Base-by-base conservation (phyloP, 2,888 invertebrate genomes). In the Chloroclystis v-ata region DNA sequence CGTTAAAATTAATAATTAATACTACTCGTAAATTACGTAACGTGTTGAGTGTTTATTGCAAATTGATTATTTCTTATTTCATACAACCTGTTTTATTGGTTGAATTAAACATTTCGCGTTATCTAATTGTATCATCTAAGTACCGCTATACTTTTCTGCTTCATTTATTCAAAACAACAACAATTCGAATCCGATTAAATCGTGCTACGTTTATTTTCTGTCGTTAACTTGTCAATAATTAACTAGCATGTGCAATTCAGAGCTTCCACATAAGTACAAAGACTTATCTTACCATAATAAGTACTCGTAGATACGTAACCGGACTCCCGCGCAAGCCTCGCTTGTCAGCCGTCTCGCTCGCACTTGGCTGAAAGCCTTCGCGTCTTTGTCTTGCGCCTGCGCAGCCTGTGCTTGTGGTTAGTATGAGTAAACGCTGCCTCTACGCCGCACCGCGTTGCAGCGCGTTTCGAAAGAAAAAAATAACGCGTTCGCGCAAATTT, bases 321-420 rank as follows among this genome's bases (percentile, higher is more conserved):
- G 81, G 82, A 82, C 82, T 81, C 83, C 82, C 77, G 78, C 77
- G 70, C 65, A 75, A 78, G 81, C 81, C 75, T 77, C 75, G 44
- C 30, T 28, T 29, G 24, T 73, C 49, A 33, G 48, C 54, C 37
- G 53, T 83, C 84, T 63, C 79, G 52, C 71, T 86, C 73, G 60
- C 78, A 67, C 84, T 43, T 5, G 20, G 49, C 29, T 40, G 30
- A 72, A 69, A 84, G 84, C 85, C 86, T 85, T 65, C 65, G 48
- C 69, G 61, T 86, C 83, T 75, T 72, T 75, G 67, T 86, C 80
- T 51, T 61, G 71, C 73, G 74, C 70, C 63, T 60, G 74, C 76
- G 75, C 72, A 71, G 82, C 77, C 82, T 82, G 79, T 78, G 78
- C 74, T 75, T 74, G 69, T 63, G 61, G 59, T 63, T 67, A 65